Evolutionary conservation across 2,888 invertebrate species (phyloP).

Genomic region (Lasioglossum pauxillum): DNA sequence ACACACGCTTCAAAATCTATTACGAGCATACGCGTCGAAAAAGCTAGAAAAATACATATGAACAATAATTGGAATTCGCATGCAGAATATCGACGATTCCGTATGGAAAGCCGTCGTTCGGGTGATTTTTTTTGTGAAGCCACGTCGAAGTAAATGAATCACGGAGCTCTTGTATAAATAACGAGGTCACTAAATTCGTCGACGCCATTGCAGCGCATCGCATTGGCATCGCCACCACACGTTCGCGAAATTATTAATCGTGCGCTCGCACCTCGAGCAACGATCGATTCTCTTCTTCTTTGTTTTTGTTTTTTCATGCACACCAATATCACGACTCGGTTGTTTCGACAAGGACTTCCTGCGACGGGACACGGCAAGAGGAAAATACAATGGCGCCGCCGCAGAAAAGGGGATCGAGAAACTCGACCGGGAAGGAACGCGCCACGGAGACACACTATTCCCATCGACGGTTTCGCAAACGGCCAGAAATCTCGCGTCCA

Average conservation of each 20-base stretch:
- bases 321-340: conserved; percentile 16
- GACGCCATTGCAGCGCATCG: background rate
- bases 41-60: background rate
- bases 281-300: background rate
- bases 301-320: background rate
- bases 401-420: conserved; percentile 27
- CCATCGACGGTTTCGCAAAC: conserved; percentile 43
- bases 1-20: background rate
- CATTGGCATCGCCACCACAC: background rate
- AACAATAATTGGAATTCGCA: background rate
- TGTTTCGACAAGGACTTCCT: conserved; percentile 17
- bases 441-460: conserved; percentile 11
- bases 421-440: conserved; percentile 20
- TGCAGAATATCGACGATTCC: background rate
- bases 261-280: background rate
- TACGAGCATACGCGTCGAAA: background rate
- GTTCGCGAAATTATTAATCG: background rate
- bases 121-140: background rate
- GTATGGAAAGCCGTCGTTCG: background rate
- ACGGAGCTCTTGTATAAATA: background rate
- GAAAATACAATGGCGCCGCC: conserved; percentile 59
- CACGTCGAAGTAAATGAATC: background rate
- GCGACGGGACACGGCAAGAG: background rate
- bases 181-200: background rate
- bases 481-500: conserved; percentile 29